phyloP scores from a whole-genome alignment of 2,888 invertebrate species.

The Scelioninae gen. 1 region DNA sequence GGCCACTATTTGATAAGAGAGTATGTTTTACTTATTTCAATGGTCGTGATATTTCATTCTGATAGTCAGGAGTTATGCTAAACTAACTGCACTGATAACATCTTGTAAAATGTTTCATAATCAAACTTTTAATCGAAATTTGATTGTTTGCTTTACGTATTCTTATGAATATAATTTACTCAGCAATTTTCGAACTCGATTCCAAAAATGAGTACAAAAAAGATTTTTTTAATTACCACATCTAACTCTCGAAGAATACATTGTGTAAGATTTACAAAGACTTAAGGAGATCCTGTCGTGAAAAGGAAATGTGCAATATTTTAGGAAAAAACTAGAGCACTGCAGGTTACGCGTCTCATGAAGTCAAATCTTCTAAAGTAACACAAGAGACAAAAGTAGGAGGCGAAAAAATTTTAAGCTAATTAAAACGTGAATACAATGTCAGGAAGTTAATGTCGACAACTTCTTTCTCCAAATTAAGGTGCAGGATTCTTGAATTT shows the following conservation, averaged over 20 bases:
- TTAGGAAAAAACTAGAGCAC: conserved; percentile 17
- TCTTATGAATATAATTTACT: no score
- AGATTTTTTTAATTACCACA: conserved; percentile 15
- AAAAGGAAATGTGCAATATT: conserved; percentile 32
- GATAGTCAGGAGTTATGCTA: conserved; percentile 18
- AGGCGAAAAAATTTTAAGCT: conserved; percentile 23
- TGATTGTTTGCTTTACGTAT: conserved; percentile 1
- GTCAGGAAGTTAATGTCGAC: conserved; percentile 9
- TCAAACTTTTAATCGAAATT: conserved; percentile 22
- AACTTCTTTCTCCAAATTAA: conserved; percentile 20
- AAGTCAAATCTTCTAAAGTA: conserved; percentile 20
- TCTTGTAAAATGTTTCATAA: conserved; percentile 13
- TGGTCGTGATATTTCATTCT: conserved; percentile 22
- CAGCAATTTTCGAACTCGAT: no score
- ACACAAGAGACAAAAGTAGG: neutral
- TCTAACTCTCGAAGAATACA: neutral
- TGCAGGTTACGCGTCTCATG: neutral
- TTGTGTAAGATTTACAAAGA: conserved; percentile 16
- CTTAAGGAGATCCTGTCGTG: conserved; percentile 12
- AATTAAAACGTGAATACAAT: conserved; percentile 32
- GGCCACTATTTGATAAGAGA: conserved; percentile 36
- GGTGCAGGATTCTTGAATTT: no score
- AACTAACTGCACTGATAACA: conserved; percentile 3
- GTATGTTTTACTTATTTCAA: conserved; percentile 39
- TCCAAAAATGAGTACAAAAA: no score